These are phyloP conservation scores for Miltochrista miniata DNA, from an alignment of 2,888 invertebrate genomes.

Conservation along the genomic window DNA sequence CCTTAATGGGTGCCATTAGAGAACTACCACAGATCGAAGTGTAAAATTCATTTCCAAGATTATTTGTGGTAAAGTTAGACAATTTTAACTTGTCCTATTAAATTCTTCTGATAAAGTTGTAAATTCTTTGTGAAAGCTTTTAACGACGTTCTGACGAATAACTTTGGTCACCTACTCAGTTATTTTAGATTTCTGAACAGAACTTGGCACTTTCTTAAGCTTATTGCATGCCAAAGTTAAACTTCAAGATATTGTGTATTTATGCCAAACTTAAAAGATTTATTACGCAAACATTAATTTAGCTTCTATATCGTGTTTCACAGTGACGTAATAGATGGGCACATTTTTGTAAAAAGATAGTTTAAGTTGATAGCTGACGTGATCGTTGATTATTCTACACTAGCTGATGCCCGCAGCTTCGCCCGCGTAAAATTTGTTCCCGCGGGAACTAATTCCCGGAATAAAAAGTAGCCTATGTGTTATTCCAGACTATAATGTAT, in stretches of 20 bases:
- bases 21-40: conserved; percentile 19
- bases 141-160: conserved; percentile 32
- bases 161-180: conserved; percentile 29
- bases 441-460: too few species aligned
- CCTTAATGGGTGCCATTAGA: conserved; percentile 17
- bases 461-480: too few species aligned
- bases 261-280: conserved; percentile 14
- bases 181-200: conserved; percentile 29
- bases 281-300: conserved; percentile 15
- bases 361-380: too few species aligned
- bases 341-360: too few species aligned
- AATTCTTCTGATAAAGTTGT: conserved; percentile 34
- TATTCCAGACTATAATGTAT: too few species aligned
- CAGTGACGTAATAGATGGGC: conserved; percentile 1
- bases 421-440: too few species aligned
- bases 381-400: too few species aligned
- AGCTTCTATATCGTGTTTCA: conserved; percentile 11
- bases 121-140: conserved; percentile 40
- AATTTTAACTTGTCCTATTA: conserved; percentile 31
- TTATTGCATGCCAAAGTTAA: conserved; percentile 27
- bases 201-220: conserved; percentile 36
- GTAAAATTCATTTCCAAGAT: conserved; percentile 32
- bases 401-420: too few species aligned
- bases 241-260: conserved; percentile 26
- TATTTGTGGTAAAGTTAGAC: conserved; percentile 26